These are phyloP conservation scores for Lamellibrachia satsuma DNA, from an alignment of 2,888 invertebrate genomes.

Conservation along the genomic window DNA sequence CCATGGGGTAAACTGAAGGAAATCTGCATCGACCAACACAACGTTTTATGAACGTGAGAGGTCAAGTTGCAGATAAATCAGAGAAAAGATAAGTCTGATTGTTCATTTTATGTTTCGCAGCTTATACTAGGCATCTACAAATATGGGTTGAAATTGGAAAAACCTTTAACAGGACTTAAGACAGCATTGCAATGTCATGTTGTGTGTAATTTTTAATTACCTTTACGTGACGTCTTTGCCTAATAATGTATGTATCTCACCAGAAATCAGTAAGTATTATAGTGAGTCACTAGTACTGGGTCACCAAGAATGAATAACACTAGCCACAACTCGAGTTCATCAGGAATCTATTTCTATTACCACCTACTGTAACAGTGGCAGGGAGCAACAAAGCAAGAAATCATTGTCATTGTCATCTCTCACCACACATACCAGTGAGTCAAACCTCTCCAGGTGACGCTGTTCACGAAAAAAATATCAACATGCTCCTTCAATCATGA, in stretches of 20 bases:
- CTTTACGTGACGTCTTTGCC: constrained; percentile 6
- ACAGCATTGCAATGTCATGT: neutral
- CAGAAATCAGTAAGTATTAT: neutral
- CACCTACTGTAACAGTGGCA: constrained; percentile 22
- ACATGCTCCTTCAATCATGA: neutral
- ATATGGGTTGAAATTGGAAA: constrained; percentile 8
- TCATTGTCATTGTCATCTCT: neutral
- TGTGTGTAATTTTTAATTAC: constrained; percentile 8
- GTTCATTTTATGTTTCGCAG: neutral
- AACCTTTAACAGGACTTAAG: neutral
- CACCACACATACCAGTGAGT: neutral
- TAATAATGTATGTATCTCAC: constrained; percentile 20
- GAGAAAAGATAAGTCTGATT: constrained; percentile 13
- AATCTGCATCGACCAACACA: neutral
- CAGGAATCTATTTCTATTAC: constrained; percentile 18
- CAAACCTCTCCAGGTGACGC: neutral
- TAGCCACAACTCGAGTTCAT: neutral
- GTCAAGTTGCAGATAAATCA: neutral
- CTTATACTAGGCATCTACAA: constrained; percentile 17
- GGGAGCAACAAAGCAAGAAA: constrained; percentile 20
- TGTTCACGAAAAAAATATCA: neutral
- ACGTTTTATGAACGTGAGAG: constrained; percentile 8
- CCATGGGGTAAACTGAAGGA: neutral
- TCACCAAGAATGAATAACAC: neutral
- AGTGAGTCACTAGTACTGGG: neutral